Percentiles rank a stretch among this genome's conserved stretches.
These are phyloP conservation scores for Desoria tigrina DNA, from an alignment of 2,888 invertebrate genomes.

Conservation along the genomic window DNA sequence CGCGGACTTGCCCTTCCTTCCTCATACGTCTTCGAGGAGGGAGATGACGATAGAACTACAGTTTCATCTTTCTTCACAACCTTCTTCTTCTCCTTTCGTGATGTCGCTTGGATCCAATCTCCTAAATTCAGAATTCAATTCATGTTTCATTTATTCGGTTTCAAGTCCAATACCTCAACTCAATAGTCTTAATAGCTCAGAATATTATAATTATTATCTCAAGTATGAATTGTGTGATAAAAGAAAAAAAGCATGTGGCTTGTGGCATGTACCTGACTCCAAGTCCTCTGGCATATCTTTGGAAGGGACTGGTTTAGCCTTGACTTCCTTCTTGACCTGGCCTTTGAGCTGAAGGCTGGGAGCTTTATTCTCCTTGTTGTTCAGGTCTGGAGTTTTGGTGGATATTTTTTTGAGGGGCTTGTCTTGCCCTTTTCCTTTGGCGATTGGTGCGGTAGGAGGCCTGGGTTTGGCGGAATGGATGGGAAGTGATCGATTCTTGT, in stretches of 20 bases:
- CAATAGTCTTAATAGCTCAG: background rate
- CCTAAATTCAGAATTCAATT: constrained; percentile 55
- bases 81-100: constrained; percentile 70
- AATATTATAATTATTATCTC: background rate
- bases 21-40: too few species aligned
- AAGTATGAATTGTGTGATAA: too few species aligned
- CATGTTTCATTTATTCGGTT: background rate
- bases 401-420: constrained; percentile 31
- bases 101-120: constrained; percentile 71
- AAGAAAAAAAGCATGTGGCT: too few species aligned
- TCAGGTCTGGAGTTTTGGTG: constrained; percentile 42
- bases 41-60: too few species aligned
- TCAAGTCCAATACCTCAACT: background rate
- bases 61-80: constrained; percentile 61
- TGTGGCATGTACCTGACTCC: constrained; percentile 47
- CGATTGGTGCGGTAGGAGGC: constrained; percentile 55
- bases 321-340: constrained; percentile 34
- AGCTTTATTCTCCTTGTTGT: constrained; percentile 51
- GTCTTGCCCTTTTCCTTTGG: constrained; percentile 42
- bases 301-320: constrained; percentile 54
- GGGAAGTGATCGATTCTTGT: constrained; percentile 34
- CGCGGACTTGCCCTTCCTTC: background rate
- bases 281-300: constrained; percentile 54
- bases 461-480: constrained; percentile 31
- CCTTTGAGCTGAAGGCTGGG: constrained; percentile 27